Conservation (phyloP, 2,797 vertebrate species). For the Darevskia nairensis region DNA sequence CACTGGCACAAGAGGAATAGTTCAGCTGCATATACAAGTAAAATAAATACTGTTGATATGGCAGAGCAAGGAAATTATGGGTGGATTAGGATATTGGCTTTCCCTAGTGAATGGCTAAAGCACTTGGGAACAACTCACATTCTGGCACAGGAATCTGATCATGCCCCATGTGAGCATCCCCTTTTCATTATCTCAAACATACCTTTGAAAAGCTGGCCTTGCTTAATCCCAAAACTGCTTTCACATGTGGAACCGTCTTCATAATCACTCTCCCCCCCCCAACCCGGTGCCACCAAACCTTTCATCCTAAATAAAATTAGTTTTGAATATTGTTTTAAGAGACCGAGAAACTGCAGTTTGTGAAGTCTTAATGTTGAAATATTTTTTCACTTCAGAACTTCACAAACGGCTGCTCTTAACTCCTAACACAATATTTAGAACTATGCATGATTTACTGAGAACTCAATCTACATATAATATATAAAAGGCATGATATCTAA, state of each 20-base stretch:
- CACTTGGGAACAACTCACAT: background rate
- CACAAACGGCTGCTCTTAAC: no score
- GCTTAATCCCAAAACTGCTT: background rate
- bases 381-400: no score
- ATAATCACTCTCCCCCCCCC: no score
- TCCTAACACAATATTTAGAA: no score
- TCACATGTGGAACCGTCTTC: background rate
- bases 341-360: background rate
- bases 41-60: background rate
- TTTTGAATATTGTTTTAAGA: background rate
- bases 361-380: background rate
- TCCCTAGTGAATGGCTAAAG: background rate
- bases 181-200: background rate
- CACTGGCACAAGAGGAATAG: slow-evolving; percentile 15
- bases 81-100: background rate
- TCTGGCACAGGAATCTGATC: background rate
- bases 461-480: no score
- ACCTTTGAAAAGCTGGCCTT: background rate
- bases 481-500: no score
- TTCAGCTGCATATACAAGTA: background rate
- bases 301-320: background rate
- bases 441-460: no score
- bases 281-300: background rate
- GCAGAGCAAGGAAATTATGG: background rate
- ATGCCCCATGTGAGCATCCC: background rate